A percentile compares a stretch with the other conserved stretches of the same genome.
These are phyloP conservation scores for Taurulus bubalis DNA, from an alignment of 2,113 vertebrate genomes.

Conservation along the genomic window DNA sequence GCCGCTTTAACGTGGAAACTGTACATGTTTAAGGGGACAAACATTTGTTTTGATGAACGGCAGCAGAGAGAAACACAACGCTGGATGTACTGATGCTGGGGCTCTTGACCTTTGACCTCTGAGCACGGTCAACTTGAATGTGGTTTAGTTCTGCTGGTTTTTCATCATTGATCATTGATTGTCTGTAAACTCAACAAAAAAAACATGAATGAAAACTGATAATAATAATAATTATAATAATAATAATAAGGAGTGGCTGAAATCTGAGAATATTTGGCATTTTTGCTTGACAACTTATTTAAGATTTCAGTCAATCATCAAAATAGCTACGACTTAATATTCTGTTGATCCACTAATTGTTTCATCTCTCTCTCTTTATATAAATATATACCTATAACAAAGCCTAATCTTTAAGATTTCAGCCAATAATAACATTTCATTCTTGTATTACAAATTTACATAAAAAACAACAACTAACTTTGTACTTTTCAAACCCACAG, in stretches of 20 bases:
- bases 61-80: not conserved
- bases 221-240: too few relatives aligned
- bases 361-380: too few relatives aligned
- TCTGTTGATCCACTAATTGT: too few relatives aligned
- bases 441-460: too few relatives aligned
- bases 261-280: not conserved
- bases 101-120: slow-evolving; percentile 1
- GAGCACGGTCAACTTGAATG: not conserved
- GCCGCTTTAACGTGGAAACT: slow-evolving; percentile 54
- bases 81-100: not conserved
- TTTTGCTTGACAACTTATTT: not conserved
- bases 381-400: too few relatives aligned
- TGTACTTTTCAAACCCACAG: too few relatives aligned
- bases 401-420: too few relatives aligned
- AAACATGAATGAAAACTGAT: not conserved
- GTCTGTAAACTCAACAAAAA: not conserved
- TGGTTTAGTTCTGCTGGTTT: not conserved
- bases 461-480: too few relatives aligned
- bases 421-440: too few relatives aligned
- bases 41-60: slow-evolving; percentile 36
- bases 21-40: slow-evolving; percentile 32
- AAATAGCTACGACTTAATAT: not conserved
- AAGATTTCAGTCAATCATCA: not conserved
- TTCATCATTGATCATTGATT: not conserved
- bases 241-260: not conserved